These are phyloP conservation scores for Dermatemys mawii DNA, from an alignment of 2,113 vertebrate genomes.

Conservation along the genomic window DNA sequence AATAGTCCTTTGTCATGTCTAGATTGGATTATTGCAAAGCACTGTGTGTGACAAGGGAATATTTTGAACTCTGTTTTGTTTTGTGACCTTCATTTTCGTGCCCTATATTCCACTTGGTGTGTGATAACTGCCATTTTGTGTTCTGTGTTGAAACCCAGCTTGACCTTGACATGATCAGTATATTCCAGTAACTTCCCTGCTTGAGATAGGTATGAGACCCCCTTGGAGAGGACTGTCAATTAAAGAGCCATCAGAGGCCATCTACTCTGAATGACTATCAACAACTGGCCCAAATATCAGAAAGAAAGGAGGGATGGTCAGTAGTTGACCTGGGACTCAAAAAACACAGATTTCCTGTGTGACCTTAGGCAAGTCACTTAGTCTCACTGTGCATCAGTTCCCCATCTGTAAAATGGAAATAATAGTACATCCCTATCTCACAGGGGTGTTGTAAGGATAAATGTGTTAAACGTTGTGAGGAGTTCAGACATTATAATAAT, in stretches of 20 bases:
- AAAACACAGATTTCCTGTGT: not conserved
- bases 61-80: not conserved
- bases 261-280: not conserved
- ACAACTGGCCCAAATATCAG: not conserved
- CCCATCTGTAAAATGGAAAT: not conserved
- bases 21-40: not conserved
- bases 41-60: not conserved
- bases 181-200: not conserved
- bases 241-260: not conserved
- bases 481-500: accelerated
- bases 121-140: not conserved
- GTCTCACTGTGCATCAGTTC: not conserved
- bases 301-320: no score
- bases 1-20: not conserved
- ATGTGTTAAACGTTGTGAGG: not conserved
- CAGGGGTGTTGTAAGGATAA: not conserved
- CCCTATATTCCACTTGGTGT: not conserved
- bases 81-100: not conserved
- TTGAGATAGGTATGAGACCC: not conserved
- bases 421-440: not conserved
- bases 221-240: not conserved
- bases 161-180: not conserved
- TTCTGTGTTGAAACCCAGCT: not conserved
- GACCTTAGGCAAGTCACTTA: not conserved
- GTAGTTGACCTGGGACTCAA: not conserved